These are phyloP conservation scores for Globicephala melas DNA, from an alignment of 2,113 vertebrate species.

Conservation along the genomic window DNA sequence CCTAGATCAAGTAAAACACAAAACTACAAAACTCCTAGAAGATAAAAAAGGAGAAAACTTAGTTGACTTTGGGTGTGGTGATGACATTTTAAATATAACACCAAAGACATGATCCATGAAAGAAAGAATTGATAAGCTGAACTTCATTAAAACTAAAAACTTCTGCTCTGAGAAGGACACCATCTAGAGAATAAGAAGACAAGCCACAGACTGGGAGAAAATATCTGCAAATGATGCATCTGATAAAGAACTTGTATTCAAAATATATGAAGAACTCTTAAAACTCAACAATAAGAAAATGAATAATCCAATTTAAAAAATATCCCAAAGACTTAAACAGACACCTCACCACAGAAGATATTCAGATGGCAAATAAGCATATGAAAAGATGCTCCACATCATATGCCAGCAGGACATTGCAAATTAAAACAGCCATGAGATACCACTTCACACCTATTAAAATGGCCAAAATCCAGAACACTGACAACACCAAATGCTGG, in stretches of 20 bases:
- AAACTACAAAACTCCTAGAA: too few species aligned
- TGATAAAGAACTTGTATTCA: neutral
- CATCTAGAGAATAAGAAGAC: neutral
- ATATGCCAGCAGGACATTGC: neutral
- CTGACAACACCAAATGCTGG: neutral
- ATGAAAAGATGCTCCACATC: neutral
- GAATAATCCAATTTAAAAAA: neutral
- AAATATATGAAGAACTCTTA: neutral
- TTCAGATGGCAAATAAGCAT: neutral
- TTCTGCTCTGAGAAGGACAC: neutral
- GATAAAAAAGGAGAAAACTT: too few species aligned
- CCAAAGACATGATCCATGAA: neutral
- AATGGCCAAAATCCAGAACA: neutral
- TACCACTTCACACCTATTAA: neutral
- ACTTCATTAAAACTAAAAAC: neutral
- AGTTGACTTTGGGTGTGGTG: too few species aligned
- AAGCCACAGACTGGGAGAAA: neutral
- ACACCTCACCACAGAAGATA: neutral
- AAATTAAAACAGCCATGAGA: neutral
- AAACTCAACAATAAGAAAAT: conserved; percentile 18
- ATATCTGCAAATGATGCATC: neutral
- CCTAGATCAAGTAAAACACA: too few species aligned
- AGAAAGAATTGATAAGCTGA: neutral
- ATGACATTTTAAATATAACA: neutral
- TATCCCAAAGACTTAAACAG: neutral